Evolutionary conservation across 2,888 invertebrate species (phyloP).

Genomic region (Platycheirus albimanus): DNA sequence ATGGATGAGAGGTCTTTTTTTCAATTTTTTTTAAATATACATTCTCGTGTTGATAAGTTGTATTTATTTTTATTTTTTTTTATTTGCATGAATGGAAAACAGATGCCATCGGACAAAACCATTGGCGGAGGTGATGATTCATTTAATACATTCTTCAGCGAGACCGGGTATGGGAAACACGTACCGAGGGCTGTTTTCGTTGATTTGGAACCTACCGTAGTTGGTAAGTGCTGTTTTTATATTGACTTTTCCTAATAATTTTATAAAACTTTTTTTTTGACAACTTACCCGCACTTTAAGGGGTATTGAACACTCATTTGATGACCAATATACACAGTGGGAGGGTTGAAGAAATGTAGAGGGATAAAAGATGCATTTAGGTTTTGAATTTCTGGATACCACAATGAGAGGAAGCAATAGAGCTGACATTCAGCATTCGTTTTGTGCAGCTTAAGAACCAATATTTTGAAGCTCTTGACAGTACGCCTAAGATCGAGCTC

Average conservation of each 20-base stretch:
- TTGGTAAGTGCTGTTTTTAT: slow-evolving; percentile 85
- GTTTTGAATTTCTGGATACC: no score
- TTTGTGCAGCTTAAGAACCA: no score
- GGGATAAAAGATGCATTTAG: no score
- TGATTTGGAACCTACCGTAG: slow-evolving; percentile 96
- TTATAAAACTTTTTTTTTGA: no score
- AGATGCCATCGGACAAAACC: slow-evolving; percentile 92
- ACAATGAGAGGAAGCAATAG: no score
- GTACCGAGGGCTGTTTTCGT: slow-evolving; percentile 95
- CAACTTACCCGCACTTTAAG: no score
- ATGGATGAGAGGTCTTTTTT: slow-evolving; percentile 37
- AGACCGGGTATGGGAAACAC: slow-evolving; percentile 89
- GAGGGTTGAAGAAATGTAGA: no score
- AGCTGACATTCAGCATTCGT: no score
- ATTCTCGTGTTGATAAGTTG: background rate
- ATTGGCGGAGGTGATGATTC: slow-evolving; percentile 90
- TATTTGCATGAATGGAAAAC: slow-evolving; percentile 42
- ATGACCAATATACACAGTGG: no score
- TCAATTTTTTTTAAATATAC: slow-evolving; percentile 33
- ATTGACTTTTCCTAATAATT: background rate
- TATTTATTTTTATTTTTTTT: slow-evolving; percentile 12
- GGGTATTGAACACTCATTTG: no score
- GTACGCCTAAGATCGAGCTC: no score
- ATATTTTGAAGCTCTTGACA: no score
- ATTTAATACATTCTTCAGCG: slow-evolving; percentile 91